Evolutionary conservation across 2,888 invertebrate genomes (phyloP), one percentile per base, ranked within the genome.

Genomic region (Diogma glabrata): DNA sequence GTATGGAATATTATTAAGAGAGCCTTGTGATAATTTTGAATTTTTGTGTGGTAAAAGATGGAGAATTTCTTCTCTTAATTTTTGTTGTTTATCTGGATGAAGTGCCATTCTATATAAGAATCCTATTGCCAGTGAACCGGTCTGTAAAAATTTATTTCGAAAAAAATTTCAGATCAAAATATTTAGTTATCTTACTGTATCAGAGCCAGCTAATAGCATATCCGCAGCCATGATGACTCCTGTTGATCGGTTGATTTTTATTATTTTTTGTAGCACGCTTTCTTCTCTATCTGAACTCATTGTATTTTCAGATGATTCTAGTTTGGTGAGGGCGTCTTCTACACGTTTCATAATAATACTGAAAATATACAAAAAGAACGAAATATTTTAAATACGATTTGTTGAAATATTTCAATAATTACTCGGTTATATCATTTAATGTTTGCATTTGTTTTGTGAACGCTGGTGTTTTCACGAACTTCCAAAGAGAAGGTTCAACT

Each of bases 151-250:
- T 36, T 24, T 19, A 5, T 5, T 24, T 62, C 62, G 60, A 63
- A 14, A 4, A n/a, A n/a, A n/a, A n/a, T n/a, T n/a, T n/a, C 10
- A 26, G 26, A 6, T 8, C 10, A 26, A 26, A 26, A 8, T 6
- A 30, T 30, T 8, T 0, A 9, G 19, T 45, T 24, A 26, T 24
- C 70, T 71, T 67, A 87, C 84, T 51, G 84, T 84, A 62, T 86
- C 85, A 33, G 82, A 75, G 51, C 84, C 84, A 40, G 82, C 84
- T 47, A 77, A 67, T 24, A 85, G 60, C 78, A 84, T 78, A 63
- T 85, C 85, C 57, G 78, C 72, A 1, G 79, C 79, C 78, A 84
- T 82, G 57, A 79, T 74, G 22, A 76, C 61, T 1, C 83, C 84
- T 10, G 81, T 73, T 59, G 71, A 72, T 52, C 75, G 74, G 59